These are phyloP conservation scores for Lydus trimaculatus DNA, from an alignment of 2,888 invertebrate species.

Conservation along the genomic window DNA sequence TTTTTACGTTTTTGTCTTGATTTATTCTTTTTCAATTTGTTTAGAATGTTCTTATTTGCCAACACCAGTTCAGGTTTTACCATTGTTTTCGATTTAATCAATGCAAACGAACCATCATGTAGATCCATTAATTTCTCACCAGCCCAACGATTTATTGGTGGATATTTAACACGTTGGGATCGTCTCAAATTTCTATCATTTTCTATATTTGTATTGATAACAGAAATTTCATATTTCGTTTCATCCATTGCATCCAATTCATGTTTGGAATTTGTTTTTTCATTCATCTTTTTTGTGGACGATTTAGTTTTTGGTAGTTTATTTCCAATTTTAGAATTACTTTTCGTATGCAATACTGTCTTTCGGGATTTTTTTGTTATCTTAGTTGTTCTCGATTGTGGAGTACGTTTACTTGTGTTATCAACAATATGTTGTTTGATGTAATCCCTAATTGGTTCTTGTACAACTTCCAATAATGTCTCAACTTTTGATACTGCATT, in stretches of 20 bases:
- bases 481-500: background rate
- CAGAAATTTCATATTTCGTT: background rate
- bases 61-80: background rate
- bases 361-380: background rate
- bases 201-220: background rate
- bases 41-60: background rate
- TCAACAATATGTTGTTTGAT: background rate
- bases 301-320: background rate
- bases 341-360: background rate
- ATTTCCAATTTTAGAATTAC: background rate
- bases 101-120: background rate
- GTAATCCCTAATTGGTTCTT: background rate
- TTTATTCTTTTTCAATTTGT: background rate
- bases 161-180: background rate
- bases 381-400: background rate
- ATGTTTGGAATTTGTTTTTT: background rate
- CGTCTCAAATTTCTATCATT: background rate
- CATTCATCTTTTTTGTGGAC: background rate
- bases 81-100: background rate
- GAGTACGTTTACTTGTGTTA: background rate
- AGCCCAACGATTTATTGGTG: background rate
- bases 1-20: background rate
- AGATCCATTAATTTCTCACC: background rate
- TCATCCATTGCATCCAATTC: background rate
- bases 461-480: background rate